phyloP scores from a whole-genome alignment of 2,888 invertebrate species.

The Siphlonurus alternatus region DNA sequence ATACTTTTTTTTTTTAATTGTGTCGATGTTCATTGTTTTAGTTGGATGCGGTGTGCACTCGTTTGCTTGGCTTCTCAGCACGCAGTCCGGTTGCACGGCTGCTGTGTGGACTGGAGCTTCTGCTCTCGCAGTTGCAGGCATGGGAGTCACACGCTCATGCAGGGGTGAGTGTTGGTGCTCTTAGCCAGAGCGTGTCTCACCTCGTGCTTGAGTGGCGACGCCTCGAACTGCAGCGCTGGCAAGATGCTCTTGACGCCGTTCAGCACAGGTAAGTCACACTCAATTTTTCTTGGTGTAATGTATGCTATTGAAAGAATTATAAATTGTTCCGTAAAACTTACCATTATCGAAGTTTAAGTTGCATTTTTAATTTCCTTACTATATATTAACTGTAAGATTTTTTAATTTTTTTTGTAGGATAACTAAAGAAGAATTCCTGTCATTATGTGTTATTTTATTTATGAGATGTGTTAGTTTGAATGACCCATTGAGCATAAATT shows the following conservation, averaged over 20 bases:
- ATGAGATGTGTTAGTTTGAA: no score
- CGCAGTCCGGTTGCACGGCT: slow-evolving; percentile 74
- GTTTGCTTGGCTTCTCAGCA: slow-evolving; percentile 52
- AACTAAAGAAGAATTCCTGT: neutral
- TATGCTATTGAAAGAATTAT: neutral
- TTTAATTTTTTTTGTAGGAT: no score
- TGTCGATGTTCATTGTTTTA: no score
- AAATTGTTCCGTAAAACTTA: no score
- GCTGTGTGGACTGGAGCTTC: slow-evolving; percentile 74
- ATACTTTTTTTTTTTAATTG: no score
- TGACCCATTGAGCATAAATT: no score
- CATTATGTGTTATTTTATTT: neutral
- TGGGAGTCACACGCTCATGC: slow-evolving; percentile 87
- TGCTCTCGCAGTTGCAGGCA: slow-evolving; percentile 68
- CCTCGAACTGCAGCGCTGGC: slow-evolving; percentile 77
- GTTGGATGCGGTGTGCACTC: slow-evolving; percentile 46
- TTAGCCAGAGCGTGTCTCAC: slow-evolving; percentile 55
- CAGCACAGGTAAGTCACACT: slow-evolving; percentile 33
- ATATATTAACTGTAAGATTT: no score
- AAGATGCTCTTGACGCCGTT: slow-evolving; percentile 55
- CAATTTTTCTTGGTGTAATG: slow-evolving; percentile 1
- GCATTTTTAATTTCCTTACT: no score
- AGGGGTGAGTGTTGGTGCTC: slow-evolving; percentile 60
- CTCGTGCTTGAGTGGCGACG: slow-evolving; percentile 84
- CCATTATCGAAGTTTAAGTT: no score